A percentile compares a stretch with the other conserved stretches of the same genome.
Conservation (phyloP, 1,140 invertebrate genomes). For the Philotrypesis tridentata region DNA sequence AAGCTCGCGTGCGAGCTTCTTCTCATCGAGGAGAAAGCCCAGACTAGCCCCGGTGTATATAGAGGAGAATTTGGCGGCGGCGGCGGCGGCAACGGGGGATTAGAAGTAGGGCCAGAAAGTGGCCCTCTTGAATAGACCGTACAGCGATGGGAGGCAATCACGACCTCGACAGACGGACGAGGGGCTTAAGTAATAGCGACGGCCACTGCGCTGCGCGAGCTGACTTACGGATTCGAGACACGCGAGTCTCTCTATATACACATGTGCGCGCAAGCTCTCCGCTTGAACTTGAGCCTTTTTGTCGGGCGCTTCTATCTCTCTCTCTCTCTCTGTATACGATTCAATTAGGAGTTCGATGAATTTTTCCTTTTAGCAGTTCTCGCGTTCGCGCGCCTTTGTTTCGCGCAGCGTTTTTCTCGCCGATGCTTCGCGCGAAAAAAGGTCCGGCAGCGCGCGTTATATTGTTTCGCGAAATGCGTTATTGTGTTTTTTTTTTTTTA, state of each 20-base stretch:
- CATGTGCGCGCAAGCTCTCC: not conserved
- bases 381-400: too few species aligned
- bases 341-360: not conserved
- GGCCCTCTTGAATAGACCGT: conserved; percentile 14
- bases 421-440: too few species aligned
- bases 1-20: not conserved
- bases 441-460: too few species aligned
- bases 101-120: not conserved
- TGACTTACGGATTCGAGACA: conserved; percentile 44
- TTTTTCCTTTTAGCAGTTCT: not conserved
- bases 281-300: not conserved
- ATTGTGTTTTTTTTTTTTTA: not conserved
- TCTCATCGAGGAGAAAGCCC: conserved; percentile 20
- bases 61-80: conserved; percentile 6
- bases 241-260: conserved; percentile 13
- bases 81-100: too few species aligned
- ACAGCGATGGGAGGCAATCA: conserved; percentile 17
- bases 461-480: not conserved
- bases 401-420: too few species aligned
- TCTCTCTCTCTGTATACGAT: too few species aligned
- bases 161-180: conserved; percentile 1
- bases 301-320: too few species aligned
- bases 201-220: not conserved
- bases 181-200: conserved; percentile 39
- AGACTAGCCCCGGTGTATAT: too few species aligned